Evolutionary conservation across 2,113 vertebrate species (phyloP).

Genomic region (Labeo catla): DNA sequence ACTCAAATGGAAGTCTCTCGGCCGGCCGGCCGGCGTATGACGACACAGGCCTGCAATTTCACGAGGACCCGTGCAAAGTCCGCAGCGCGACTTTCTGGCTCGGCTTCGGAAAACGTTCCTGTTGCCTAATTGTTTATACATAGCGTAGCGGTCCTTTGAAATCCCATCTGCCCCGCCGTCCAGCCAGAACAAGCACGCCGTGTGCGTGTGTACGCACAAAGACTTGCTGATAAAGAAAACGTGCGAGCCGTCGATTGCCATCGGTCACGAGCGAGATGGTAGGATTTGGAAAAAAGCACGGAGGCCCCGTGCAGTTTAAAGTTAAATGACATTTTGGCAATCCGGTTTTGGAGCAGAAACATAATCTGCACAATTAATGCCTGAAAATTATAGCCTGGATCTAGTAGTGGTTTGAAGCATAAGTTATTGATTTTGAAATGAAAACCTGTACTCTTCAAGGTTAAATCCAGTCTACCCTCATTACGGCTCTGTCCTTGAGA

Average conservation of each 20-base stretch:
- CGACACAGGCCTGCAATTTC: constrained; percentile 69
- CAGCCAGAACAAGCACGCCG: constrained; percentile 62
- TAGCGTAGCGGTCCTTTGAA: constrained; percentile 66
- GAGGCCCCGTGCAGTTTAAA: constrained; percentile 64
- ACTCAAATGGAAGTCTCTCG: constrained; percentile 58
- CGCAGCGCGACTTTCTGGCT: constrained; percentile 61
- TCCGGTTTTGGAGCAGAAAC: constrained; percentile 69
- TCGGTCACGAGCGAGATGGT: constrained; percentile 37
- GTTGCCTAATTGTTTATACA: constrained; percentile 67
- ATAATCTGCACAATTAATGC: constrained; percentile 81
- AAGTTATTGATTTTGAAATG: constrained; percentile 86
- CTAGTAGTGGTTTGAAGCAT: constrained; percentile 77
- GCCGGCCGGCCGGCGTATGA: constrained; percentile 61
- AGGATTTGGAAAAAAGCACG: background rate
- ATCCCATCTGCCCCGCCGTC: constrained; percentile 63
- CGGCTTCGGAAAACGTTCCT: constrained; percentile 61
- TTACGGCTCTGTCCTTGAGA: constrained; percentile 82
- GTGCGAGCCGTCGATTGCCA: constrained; percentile 66
- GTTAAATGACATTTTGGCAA: constrained; percentile 70
- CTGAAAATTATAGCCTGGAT: constrained; percentile 79
- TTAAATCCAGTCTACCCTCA: constrained; percentile 82
- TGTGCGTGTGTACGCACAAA: constrained; percentile 60
- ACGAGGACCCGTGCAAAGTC: constrained; percentile 26
- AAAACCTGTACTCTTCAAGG: constrained; percentile 83
- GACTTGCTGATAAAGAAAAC: constrained; percentile 66